Percentiles rank a stretch among this genome's conserved stretches.
Conservation (phyloP, 2,797 vertebrate species). For the Semaprochilodus insignis region DNA sequence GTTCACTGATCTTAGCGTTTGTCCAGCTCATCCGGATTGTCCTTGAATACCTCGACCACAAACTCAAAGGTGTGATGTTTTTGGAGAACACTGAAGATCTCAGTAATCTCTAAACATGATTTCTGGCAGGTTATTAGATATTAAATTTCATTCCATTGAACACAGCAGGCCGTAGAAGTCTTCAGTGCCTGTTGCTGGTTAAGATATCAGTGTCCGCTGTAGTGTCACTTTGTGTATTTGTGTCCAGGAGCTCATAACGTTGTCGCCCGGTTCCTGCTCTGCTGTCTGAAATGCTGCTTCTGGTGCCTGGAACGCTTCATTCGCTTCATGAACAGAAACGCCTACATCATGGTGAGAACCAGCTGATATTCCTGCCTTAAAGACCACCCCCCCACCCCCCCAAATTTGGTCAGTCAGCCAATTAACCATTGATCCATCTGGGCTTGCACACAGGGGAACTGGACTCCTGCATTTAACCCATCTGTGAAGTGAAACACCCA, state of each 20-base stretch:
- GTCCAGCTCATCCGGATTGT: constrained; percentile 84
- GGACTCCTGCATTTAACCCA: too few species aligned
- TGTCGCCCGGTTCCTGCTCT: constrained; percentile 83
- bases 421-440: too few species aligned
- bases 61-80: constrained; percentile 81
- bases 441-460: too few species aligned
- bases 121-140: background rate
- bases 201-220: background rate
- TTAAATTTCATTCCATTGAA: background rate
- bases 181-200: background rate
- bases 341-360: constrained; percentile 90
- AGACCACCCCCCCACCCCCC: too few species aligned
- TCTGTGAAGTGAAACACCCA: too few species aligned
- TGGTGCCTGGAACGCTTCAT: constrained; percentile 91
- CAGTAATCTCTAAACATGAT: background rate
- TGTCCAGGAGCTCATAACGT: constrained; percentile 81
- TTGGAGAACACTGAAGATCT: background rate
- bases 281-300: constrained; percentile 91
- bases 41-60: constrained; percentile 88
- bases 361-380: background rate
- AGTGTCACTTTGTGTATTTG: constrained; percentile 17
- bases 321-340: constrained; percentile 91
- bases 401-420: too few species aligned
- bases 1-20: constrained; percentile 87
- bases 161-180: background rate